Evolutionary conservation across 1,140 invertebrate species (phyloP).

Genomic region (Rhynchophorus ferrugineus): DNA sequence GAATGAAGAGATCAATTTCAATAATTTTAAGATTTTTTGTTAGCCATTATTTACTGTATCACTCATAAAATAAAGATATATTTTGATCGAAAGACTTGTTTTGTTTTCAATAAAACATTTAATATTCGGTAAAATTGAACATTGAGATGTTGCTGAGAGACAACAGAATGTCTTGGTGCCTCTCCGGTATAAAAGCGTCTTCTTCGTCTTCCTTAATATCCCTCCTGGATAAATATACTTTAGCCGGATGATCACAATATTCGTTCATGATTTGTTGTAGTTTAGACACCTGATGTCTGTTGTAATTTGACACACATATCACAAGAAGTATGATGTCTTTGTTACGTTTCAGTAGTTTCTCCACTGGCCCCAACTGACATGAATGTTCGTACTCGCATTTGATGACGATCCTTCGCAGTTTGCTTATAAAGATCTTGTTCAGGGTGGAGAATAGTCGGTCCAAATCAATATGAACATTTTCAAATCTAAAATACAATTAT

Average conservation of each 20-base stretch:
- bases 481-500: slow-evolving; percentile 15
- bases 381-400: slow-evolving; percentile 20
- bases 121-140: slow-evolving; percentile 17
- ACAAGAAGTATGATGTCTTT: slow-evolving; percentile 9
- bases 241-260: slow-evolving; percentile 8
- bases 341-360: slow-evolving; percentile 14
- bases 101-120: slow-evolving; percentile 2
- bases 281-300: slow-evolving; percentile 14
- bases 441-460: slow-evolving; percentile 16
- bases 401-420: slow-evolving; percentile 11
- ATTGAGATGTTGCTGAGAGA: slow-evolving; percentile 13
- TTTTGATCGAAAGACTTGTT: too few relatives aligned
- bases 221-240: slow-evolving; percentile 14
- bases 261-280: slow-evolving; percentile 14
- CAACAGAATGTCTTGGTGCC: slow-evolving; percentile 18
- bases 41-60: too few relatives aligned
- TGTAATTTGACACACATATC: slow-evolving; percentile 16
- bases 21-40: too few relatives aligned
- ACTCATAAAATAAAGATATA: too few relatives aligned
- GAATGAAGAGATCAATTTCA: too few relatives aligned
- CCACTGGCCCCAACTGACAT: slow-evolving; percentile 10
- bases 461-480: slow-evolving; percentile 19
- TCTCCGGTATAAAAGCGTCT: slow-evolving; percentile 16
- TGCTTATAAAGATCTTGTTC: slow-evolving; percentile 1
- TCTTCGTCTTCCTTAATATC: slow-evolving; percentile 5